phyloP scores from a whole-genome alignment of 92 coral and sea anemone genomes.

The Paramuricea clavata region DNA sequence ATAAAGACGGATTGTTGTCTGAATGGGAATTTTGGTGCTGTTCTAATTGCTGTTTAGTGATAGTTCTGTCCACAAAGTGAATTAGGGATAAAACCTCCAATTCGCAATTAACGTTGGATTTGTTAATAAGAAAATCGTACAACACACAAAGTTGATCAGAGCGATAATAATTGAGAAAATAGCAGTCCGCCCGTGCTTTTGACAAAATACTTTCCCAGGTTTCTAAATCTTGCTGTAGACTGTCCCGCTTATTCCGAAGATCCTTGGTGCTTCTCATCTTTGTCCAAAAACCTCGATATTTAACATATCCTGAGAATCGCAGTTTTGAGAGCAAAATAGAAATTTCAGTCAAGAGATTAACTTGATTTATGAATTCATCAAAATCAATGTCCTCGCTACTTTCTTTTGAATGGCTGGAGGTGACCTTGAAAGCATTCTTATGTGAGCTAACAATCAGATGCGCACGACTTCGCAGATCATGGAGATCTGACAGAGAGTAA shows the following conservation, averaged over 20 bases:
- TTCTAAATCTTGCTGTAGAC: conserved; percentile 53
- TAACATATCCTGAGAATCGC: conserved; percentile 79
- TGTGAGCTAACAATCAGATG: conserved; percentile 90
- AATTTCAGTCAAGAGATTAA: conserved; percentile 83
- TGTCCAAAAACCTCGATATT: conserved; percentile 65
- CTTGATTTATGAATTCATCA: conserved; percentile 73
- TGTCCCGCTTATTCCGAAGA: conserved; percentile 46
- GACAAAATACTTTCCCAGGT: conserved; percentile 71
- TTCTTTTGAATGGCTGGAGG: conserved; percentile 27
- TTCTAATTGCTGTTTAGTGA: conserved; percentile 56
- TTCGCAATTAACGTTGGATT: conserved; percentile 8
- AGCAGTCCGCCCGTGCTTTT: conserved; percentile 61
- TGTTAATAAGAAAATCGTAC: conserved; percentile 60
- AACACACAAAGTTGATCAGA: conserved; percentile 86
- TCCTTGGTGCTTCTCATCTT: conserved; percentile 65
- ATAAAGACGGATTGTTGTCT: conserved; percentile 37
- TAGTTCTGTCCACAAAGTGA: conserved; percentile 74
- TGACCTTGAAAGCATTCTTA: conserved; percentile 44
- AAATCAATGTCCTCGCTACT: conserved; percentile 56
- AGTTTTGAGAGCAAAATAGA: conserved; percentile 51
- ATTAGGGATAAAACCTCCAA: conserved; percentile 54
- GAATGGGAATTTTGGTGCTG: conserved; percentile 52
- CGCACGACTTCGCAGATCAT: conserved; percentile 94
- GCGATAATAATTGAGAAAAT: conserved; percentile 86
- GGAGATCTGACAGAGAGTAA: conserved; percentile 79